Conservation (phyloP, 2,797 vertebrate genomes). For the Yasuhikotakia modesta region DNA sequence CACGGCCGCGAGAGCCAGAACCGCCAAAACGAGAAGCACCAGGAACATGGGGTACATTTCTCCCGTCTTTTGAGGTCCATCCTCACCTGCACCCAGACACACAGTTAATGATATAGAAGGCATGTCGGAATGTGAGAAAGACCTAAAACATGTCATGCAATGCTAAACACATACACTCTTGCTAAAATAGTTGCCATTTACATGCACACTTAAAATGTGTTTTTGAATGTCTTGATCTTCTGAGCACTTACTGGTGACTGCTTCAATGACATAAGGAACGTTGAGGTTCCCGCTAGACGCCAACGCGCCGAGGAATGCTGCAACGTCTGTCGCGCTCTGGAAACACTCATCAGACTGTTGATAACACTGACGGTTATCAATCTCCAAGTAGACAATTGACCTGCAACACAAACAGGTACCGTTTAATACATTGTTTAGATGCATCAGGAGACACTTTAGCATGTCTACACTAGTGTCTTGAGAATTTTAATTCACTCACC, state of each 20-base stretch:
- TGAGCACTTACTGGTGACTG: conserved; percentile 87
- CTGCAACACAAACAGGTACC: conserved; percentile 68
- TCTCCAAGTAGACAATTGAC: conserved; percentile 92
- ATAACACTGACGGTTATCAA: conserved; percentile 95
- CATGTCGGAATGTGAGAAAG: not conserved
- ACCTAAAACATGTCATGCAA: too few relatives aligned
- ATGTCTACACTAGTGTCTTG: not conserved
- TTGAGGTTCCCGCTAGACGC: conserved; percentile 92
- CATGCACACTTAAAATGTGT: not conserved
- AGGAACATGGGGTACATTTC: conserved; percentile 81
- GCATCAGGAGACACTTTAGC: not conserved
- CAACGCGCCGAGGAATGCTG: conserved; percentile 92
- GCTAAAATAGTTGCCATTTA: too few relatives aligned
- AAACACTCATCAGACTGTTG: conserved; percentile 93
- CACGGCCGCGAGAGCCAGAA: conserved; percentile 86
- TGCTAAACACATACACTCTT: too few relatives aligned
- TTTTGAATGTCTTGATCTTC: not conserved
- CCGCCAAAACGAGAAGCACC: conserved; percentile 89
- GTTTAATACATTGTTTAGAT: conserved; percentile 1
- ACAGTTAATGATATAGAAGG: not conserved
- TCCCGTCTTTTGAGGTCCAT: conserved; percentile 61
- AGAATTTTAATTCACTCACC: conserved; percentile 71
- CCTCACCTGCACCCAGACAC: conserved; percentile 76
- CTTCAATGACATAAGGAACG: conserved; percentile 94
- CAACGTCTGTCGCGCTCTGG: conserved; percentile 89